Conservation (phyloP, 2,113 vertebrate species). For the Dicerorhinus sumatrensis region DNA sequence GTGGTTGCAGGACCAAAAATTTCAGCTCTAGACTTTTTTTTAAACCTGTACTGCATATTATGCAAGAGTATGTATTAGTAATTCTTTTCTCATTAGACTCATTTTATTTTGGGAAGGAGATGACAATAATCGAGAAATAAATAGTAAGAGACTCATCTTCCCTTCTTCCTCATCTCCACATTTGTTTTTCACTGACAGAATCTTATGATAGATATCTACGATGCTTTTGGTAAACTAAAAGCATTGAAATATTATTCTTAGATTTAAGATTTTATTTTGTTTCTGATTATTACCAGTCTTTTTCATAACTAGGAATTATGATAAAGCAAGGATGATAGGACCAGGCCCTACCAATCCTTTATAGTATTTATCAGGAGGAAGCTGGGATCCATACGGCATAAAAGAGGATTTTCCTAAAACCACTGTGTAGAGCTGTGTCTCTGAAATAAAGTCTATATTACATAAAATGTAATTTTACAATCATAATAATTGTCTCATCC, state of each 20-base stretch:
- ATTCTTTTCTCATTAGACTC: background rate
- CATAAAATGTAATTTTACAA: background rate
- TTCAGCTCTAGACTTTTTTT: background rate
- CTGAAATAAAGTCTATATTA: background rate
- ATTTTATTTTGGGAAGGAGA: background rate
- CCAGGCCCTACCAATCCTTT: background rate
- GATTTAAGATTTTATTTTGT: slow-evolving; percentile 5
- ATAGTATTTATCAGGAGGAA: background rate
- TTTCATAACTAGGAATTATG: background rate
- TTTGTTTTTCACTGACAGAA: background rate
- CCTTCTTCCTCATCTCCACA: background rate
- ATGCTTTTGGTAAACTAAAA: background rate
- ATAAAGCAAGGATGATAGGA: background rate
- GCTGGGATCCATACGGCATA: background rate
- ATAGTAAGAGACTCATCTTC: background rate
- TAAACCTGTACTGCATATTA: background rate
- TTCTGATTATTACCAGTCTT: background rate
- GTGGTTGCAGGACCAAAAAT: background rate
- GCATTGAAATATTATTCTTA: background rate
- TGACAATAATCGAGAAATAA: background rate
- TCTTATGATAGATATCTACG: background rate
- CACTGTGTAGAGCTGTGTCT: fast-evolving
- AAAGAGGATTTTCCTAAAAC: background rate
- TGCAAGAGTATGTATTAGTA: background rate
- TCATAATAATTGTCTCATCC: background rate